Percentiles rank a stretch among this genome's conserved stretches.
These are phyloP conservation scores for Tribolium castaneum DNA, from an alignment of 1,140 invertebrate genomes.

Conservation along the genomic window DNA sequence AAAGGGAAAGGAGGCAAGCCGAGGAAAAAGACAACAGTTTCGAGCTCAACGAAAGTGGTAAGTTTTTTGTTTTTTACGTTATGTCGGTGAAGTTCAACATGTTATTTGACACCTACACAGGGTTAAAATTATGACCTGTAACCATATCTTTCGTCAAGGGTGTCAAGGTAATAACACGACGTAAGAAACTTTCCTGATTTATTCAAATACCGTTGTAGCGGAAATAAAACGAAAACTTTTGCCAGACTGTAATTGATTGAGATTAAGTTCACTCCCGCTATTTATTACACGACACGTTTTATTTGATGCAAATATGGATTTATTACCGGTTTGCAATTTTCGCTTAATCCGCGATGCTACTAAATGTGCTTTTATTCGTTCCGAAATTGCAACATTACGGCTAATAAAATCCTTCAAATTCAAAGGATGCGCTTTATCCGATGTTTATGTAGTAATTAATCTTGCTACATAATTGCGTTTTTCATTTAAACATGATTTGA, in stretches of 20 bases:
- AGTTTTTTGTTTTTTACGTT: conserved; percentile 45
- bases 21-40: conserved; percentile 59
- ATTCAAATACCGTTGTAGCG: not conserved
- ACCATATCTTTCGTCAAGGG: not conserved
- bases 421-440: too few relatives aligned
- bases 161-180: not conserved
- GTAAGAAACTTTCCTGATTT: not conserved
- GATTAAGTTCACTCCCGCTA: too few relatives aligned
- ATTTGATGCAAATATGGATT: too few relatives aligned
- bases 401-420: too few relatives aligned
- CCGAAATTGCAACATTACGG: too few relatives aligned
- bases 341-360: too few relatives aligned
- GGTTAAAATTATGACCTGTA: not conserved
- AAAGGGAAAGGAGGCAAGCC: conserved; percentile 56
- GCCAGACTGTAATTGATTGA: not conserved
- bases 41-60: conserved; percentile 57
- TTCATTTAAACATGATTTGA: too few relatives aligned
- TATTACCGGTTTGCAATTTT: too few relatives aligned
- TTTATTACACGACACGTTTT: too few relatives aligned
- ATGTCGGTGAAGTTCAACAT: not conserved
- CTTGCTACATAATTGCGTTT: too few relatives aligned
- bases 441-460: too few relatives aligned
- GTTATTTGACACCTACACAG: not conserved
- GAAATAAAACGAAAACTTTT: not conserved
- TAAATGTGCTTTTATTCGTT: too few relatives aligned